A percentile compares a stretch with the other conserved stretches of the same genome.
Conservation (phyloP, 2,888 invertebrate genomes). For the Cremastobaeus sp. region DNA sequence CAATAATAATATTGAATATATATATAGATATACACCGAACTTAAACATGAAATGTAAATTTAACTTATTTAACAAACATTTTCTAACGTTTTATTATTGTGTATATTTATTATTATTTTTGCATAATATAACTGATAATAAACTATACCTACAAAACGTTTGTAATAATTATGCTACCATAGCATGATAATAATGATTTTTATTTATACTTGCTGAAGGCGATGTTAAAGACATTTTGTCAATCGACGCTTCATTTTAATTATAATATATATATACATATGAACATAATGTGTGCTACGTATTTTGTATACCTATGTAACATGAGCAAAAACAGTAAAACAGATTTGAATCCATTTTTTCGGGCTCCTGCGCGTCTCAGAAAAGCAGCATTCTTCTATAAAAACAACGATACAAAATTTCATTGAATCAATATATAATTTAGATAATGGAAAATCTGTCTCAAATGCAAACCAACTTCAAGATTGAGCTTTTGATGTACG, state of each 20-base stretch:
- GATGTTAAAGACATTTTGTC: slow-evolving; percentile 61
- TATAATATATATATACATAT: slow-evolving; percentile 26
- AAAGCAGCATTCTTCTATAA: slow-evolving; percentile 39
- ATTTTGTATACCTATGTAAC: slow-evolving; percentile 57
- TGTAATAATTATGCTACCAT: slow-evolving; percentile 68
- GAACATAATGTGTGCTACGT: slow-evolving; percentile 49
- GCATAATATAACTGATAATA: slow-evolving; percentile 71
- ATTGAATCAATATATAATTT: slow-evolving; percentile 36
- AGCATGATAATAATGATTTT: slow-evolving; percentile 69
- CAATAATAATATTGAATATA: slow-evolving; percentile 49
- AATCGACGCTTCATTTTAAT: slow-evolving; percentile 61
- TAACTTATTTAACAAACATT: slow-evolving; percentile 74
- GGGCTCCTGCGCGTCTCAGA: slow-evolving; percentile 37
- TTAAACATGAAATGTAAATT: slow-evolving; percentile 72
- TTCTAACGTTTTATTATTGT: slow-evolving; percentile 77
- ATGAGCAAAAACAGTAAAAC: slow-evolving; percentile 12
- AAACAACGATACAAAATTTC: slow-evolving; percentile 36
- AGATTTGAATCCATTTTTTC: slow-evolving; percentile 41
- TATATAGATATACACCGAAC: slow-evolving; percentile 47
- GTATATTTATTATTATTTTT: slow-evolving; percentile 77
- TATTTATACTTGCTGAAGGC: slow-evolving; percentile 67
- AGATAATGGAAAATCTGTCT: slow-evolving; percentile 65
- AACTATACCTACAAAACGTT: slow-evolving; percentile 70
- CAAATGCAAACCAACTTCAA: slow-evolving; percentile 66
- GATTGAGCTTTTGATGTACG: slow-evolving; percentile 73